phyloP scores from a whole-genome alignment of 2,888 invertebrate species.

The Hoplodrina blanda region DNA sequence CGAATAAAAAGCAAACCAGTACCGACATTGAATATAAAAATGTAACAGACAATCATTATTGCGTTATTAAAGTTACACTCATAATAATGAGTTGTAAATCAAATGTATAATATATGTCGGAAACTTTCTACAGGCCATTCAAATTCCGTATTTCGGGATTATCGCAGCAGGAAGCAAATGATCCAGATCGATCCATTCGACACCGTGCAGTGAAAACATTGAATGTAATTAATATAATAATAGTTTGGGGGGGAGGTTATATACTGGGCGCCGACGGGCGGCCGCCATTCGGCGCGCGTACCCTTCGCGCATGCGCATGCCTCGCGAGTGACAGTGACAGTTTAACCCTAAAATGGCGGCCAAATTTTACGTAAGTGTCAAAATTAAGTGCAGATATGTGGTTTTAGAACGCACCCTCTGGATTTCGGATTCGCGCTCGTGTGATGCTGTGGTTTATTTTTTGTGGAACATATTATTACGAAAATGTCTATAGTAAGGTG shows the following conservation, averaged over 20 bases:
- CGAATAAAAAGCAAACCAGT: neutral
- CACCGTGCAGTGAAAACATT: constrained; percentile 82
- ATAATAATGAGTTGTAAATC: constrained; percentile 35
- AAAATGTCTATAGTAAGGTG: constrained; percentile 70
- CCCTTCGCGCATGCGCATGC: constrained; percentile 83
- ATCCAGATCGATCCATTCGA: constrained; percentile 81
- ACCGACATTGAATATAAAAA: constrained; percentile 8
- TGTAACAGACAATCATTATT: constrained; percentile 19
- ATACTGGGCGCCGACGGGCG: constrained; percentile 73
- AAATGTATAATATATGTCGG: constrained; percentile 12
- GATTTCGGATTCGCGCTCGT: constrained; percentile 66
- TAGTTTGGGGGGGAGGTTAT: constrained; percentile 88
- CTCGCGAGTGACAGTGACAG: constrained; percentile 86
- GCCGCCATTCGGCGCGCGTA: constrained; percentile 88
- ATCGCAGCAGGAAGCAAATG: constrained; percentile 80
- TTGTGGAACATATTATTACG: constrained; percentile 44
- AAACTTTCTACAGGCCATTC: constrained; percentile 53
- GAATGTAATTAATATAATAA: constrained; percentile 88
- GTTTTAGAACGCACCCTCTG: constrained; percentile 84
- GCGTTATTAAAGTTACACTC: constrained; percentile 10
- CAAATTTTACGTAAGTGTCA: constrained; percentile 90
- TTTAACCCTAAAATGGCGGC: constrained; percentile 86
- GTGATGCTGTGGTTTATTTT: constrained; percentile 63
- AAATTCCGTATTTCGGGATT: constrained; percentile 64
- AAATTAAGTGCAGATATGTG: constrained; percentile 82